These are phyloP conservation scores for Coilia nasus DNA, from an alignment of 2,797 vertebrate genomes.

Conservation along the genomic window DNA sequence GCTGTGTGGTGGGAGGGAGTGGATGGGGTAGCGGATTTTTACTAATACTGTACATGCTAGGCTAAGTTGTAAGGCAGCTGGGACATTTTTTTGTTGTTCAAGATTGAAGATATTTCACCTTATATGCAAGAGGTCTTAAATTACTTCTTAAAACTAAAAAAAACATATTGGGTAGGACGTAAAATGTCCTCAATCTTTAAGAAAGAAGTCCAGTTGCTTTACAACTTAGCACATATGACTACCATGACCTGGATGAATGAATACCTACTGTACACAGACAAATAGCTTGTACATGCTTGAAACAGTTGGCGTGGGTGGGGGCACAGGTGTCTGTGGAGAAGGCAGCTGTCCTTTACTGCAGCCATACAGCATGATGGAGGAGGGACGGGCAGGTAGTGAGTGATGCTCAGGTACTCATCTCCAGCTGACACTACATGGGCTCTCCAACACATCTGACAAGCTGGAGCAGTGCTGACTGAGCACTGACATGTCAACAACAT, in stretches of 20 bases:
- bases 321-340: background rate
- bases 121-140: too few species aligned
- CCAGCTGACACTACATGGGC: conserved; percentile 8
- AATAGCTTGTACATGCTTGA: background rate
- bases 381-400: background rate
- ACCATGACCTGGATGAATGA: too few species aligned
- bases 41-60: too few species aligned
- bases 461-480: background rate
- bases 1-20: background rate
- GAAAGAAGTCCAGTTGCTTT: too few species aligned
- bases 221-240: too few species aligned
- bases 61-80: too few species aligned
- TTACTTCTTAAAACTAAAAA: too few species aligned
- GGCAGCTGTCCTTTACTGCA: background rate
- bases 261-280: too few species aligned
- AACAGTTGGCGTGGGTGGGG: background rate
- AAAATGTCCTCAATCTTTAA: too few species aligned
- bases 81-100: too few species aligned
- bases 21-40: background rate
- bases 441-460: conserved; percentile 6
- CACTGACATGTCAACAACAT: conserved; percentile 43
- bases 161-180: too few species aligned
- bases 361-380: background rate
- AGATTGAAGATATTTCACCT: too few species aligned
- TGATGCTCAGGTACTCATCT: conserved; percentile 41